Percentiles rank a stretch among this genome's conserved stretches.
phyloP scores from a whole-genome alignment of 2,888 invertebrate genomes.

The Microdon myrmicae region DNA sequence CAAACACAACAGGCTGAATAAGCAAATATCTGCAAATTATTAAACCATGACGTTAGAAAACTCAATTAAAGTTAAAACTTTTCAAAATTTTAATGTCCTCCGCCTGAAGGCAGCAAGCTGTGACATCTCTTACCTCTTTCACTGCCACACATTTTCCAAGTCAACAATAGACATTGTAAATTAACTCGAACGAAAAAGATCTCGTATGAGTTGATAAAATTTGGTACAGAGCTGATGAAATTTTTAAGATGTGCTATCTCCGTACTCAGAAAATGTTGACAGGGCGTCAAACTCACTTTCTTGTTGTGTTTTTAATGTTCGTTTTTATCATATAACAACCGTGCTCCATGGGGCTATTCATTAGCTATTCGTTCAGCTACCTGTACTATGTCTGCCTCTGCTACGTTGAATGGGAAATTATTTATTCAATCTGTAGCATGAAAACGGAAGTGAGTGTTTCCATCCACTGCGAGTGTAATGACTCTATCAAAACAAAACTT shows the following conservation, averaged over 20 bases:
- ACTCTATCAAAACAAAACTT: conserved; percentile 22
- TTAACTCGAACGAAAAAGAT: no score
- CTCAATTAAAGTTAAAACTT: conserved; percentile 64
- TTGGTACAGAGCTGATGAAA: no score
- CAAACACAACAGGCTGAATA: conserved; percentile 23
- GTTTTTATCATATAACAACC: conserved; percentile 34
- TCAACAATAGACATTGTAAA: no score
- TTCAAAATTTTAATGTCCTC: no score
- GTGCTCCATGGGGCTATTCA: conserved; percentile 30
- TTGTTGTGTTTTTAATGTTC: no score
- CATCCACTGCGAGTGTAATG: not conserved
- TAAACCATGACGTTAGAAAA: conserved; percentile 59
- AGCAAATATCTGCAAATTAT: conserved; percentile 45
- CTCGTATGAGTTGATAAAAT: no score
- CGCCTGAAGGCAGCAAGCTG: no score
- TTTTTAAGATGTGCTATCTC: no score
- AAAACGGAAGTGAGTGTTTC: conserved; percentile 33
- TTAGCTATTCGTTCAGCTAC: conserved; percentile 32
- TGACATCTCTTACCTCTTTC: no score
- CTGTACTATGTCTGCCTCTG: not conserved
- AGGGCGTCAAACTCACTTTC: conserved; percentile 31
- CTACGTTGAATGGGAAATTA: conserved; percentile 25
- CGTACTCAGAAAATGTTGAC: no score
- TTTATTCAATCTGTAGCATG: conserved; percentile 31
- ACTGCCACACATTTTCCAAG: no score